Evolutionary conservation across 2,888 invertebrate genomes (phyloP).

Genomic region (Lymantria dispar): DNA sequence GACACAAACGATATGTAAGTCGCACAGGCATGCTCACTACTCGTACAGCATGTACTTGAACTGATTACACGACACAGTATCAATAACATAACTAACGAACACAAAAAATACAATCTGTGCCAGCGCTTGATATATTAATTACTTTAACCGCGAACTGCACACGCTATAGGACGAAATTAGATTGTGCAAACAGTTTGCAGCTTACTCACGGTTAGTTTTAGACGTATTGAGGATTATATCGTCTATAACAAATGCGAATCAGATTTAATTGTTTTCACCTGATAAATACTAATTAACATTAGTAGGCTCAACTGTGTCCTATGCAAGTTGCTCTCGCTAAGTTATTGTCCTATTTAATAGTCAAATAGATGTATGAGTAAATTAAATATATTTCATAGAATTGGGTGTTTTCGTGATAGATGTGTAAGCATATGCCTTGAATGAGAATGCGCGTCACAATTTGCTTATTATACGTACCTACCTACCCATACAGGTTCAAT

Average conservation of each 20-base stretch:
- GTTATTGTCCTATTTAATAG: no score
- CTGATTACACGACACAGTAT: slow-evolving; percentile 1
- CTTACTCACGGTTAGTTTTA: not conserved
- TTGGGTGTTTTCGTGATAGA: no score
- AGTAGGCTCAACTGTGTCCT: no score
- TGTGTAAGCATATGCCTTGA: no score
- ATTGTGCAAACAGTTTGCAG: not conserved
- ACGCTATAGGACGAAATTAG: not conserved
- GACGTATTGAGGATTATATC: not conserved
- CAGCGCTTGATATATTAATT: slow-evolving; percentile 4
- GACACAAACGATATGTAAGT: not conserved
- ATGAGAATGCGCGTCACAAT: no score
- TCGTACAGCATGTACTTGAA: not conserved
- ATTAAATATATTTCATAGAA: no score
- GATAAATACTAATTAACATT: no score
- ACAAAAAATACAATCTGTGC: not conserved
- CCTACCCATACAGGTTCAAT: no score
- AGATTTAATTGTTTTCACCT: no score
- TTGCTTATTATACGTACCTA: no score
- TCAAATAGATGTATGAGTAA: no score
- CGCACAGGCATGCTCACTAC: not conserved
- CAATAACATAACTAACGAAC: not conserved
- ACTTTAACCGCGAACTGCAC: not conserved
- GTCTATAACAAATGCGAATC: not conserved
- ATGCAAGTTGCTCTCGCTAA: no score